These are phyloP conservation scores for Myrmecophaga tridactyla DNA, from an alignment of 2,113 vertebrate genomes.

Conservation along the genomic window DNA sequence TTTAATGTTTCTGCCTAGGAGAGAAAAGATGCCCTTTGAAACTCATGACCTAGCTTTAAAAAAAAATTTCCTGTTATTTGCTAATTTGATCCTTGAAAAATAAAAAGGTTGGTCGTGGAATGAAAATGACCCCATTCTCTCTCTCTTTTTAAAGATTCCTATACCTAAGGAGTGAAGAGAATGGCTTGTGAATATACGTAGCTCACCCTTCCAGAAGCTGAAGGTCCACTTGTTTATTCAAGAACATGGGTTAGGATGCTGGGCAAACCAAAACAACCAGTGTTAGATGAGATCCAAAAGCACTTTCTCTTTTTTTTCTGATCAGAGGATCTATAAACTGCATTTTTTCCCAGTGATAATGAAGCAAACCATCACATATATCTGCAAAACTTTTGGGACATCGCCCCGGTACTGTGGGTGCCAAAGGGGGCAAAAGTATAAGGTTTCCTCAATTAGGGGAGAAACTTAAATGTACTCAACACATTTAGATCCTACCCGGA, in stretches of 20 bases:
- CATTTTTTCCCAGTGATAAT: background rate
- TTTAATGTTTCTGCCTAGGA: conserved; percentile 73
- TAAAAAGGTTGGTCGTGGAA: conserved; percentile 82
- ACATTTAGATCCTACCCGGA: conserved; percentile 49
- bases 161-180: conserved; percentile 78
- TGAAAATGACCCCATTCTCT: conserved; percentile 75
- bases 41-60: conserved; percentile 75
- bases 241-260: conserved; percentile 83
- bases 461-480: conserved; percentile 35
- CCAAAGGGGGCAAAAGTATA: background rate
- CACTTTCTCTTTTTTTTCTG: background rate
- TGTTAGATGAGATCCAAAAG: conserved; percentile 65
- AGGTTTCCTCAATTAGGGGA: background rate
- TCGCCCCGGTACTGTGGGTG: background rate
- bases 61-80: conserved; percentile 85
- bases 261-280: conserved; percentile 67
- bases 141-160: conserved; percentile 29
- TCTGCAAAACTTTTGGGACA: background rate
- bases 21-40: conserved; percentile 82
- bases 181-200: conserved; percentile 73
- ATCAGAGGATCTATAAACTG: background rate
- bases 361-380: background rate
- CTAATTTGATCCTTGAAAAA: conserved; percentile 84
- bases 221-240: conserved; percentile 78
- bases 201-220: conserved; percentile 72